Base-by-base conservation (phyloP, 1,140 invertebrate genomes). In the Macrocentrus cingulum region DNA sequence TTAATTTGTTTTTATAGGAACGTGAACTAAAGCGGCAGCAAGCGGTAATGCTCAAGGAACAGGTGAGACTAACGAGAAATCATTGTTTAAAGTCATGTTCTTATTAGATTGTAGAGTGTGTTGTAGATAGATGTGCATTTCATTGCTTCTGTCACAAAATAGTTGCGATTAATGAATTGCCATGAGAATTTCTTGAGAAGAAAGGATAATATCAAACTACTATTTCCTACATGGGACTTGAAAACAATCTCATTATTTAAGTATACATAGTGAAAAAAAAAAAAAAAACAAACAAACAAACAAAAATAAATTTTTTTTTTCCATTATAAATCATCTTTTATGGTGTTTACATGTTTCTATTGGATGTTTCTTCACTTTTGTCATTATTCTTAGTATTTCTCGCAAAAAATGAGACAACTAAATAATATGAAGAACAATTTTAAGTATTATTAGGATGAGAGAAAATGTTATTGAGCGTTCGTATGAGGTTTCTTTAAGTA, bases 1-100 rank as follows among this genome's bases (percentile, higher is more conserved):
- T 48, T 57, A 54, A 48, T 39, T 45, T 13, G 7, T 60, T 54
- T 69, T 18, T 74, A 37, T 80, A 92, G 91, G 91, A 94, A 76
- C 85, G 90, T 74, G 91, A 94, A 79, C 77, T 92, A 70, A 93
- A 92, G 77, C 82, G 90, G 68, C 91, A 93, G 73, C 91, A 94
- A 76, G 88, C 90, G 57, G 87, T 91, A 29, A 83, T 93, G 69
- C 77, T 92, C 52, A 94, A 93, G 80, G 92, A 94, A 82, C 92
- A 94, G 89, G 91, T 94, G 84, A 82, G 79, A 2, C 19, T 29
- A 41, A 16, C 25, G 25, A 29, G 25, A 29, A 29, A 29, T 29
- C 4, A 29, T 29, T 29, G n/a, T n/a, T 29, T 5, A 29, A 29
- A 4, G 25, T 29, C 25, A 29, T 29, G 25, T 41, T 39, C 50